These are phyloP conservation scores for Caerostris darwini DNA, from an alignment of 1,140 invertebrate species.

Conservation along the genomic window DNA sequence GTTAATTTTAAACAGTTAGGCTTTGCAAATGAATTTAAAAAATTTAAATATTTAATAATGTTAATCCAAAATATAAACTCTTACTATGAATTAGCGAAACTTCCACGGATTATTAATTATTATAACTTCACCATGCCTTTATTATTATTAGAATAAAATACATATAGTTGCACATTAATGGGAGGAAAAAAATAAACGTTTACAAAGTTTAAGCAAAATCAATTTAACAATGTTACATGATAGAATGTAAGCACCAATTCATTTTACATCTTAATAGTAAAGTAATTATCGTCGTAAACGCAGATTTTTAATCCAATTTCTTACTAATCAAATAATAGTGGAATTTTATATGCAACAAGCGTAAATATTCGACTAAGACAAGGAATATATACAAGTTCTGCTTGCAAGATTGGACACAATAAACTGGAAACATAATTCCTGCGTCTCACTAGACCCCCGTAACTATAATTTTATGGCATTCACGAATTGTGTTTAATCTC, in stretches of 20 bases:
- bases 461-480: slow-evolving; percentile 56
- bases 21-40: too few relatives aligned
- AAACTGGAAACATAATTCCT: slow-evolving; percentile 43
- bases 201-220: background rate
- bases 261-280: background rate
- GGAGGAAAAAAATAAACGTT: background rate
- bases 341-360: background rate
- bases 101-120: too few relatives aligned
- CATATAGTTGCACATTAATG: too few relatives aligned
- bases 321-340: background rate
- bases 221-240: background rate
- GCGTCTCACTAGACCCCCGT: background rate
- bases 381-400: background rate
- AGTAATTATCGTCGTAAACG: background rate
- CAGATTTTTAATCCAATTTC: background rate
- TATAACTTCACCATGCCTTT: too few relatives aligned
- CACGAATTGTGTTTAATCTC: slow-evolving; percentile 52
- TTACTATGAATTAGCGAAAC: too few relatives aligned
- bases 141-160: too few relatives aligned
- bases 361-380: background rate
- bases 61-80: too few relatives aligned
- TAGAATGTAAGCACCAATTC: background rate
- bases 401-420: slow-evolving; percentile 43
- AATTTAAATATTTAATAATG: too few relatives aligned
- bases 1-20: too few relatives aligned